These are phyloP conservation scores for Cercopithecus mona DNA, from an alignment of 2,113 vertebrate species.

Conservation along the genomic window DNA sequence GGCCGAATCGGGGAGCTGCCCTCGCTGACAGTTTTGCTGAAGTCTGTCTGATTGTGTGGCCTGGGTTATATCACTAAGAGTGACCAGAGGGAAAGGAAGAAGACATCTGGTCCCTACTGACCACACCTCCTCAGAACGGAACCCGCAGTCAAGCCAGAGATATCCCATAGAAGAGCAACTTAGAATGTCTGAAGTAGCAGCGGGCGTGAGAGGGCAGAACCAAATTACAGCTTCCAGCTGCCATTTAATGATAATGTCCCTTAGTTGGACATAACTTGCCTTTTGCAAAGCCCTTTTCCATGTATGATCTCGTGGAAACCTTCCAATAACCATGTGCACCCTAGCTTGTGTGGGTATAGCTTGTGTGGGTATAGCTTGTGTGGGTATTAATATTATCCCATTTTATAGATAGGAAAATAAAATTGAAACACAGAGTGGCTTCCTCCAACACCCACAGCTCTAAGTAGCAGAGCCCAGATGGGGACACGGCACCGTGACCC, in stretches of 20 bases:
- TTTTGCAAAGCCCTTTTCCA: neutral
- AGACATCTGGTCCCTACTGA: neutral
- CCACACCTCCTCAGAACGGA: neutral
- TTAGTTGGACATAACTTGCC: neutral
- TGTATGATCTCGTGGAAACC: neutral
- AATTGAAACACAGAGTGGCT: neutral
- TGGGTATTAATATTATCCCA: neutral
- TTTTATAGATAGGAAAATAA: conserved; percentile 35
- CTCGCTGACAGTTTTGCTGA: no score
- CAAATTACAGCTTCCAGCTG: neutral
- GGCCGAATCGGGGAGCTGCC: no score
- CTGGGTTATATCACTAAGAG: neutral
- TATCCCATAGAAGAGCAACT: neutral
- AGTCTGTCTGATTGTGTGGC: neutral
- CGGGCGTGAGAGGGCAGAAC: neutral
- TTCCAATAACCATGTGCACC: neutral
- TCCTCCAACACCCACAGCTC: neutral
- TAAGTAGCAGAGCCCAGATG: neutral
- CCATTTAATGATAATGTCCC: neutral
- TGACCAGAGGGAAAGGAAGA: neutral
- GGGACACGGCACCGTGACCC: neutral
- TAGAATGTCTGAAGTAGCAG: neutral
- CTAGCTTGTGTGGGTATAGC: neutral
- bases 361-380: neutral
- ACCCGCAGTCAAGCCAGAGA: neutral